A percentile compares a stretch with the other conserved stretches of the same genome.
These are phyloP conservation scores for Neofelis nebulosa DNA, from an alignment of 2,113 vertebrate genomes.

Conservation along the genomic window DNA sequence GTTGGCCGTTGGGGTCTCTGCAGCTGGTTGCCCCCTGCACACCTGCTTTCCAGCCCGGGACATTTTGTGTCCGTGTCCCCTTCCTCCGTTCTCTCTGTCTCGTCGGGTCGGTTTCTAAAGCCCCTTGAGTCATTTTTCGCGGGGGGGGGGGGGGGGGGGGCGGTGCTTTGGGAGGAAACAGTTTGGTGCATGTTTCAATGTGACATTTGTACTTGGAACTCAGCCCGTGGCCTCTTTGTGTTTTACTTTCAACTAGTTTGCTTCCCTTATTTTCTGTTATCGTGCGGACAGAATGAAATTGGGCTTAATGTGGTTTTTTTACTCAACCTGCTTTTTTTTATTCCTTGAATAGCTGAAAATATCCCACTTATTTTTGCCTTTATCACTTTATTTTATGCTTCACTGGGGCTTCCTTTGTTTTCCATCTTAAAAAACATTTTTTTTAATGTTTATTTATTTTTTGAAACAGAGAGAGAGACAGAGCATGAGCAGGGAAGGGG, in stretches of 20 bases:
- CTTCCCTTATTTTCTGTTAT: background rate
- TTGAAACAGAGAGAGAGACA: too few species aligned
- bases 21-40: background rate
- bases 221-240: background rate
- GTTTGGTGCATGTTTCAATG: fast-evolving
- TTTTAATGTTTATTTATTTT: background rate
- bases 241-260: background rate
- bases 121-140: background rate
- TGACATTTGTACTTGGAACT: background rate
- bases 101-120: too few species aligned
- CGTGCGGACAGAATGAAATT: background rate
- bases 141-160: too few species aligned
- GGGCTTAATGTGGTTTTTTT: background rate
- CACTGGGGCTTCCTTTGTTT: background rate
- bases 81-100: background rate
- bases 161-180: background rate
- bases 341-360: background rate
- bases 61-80: background rate
- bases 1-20: background rate
- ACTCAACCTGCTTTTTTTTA: background rate
- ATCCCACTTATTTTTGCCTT: background rate
- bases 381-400: background rate
- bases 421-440: background rate
- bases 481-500: too few species aligned
- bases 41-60: background rate